Base-by-base conservation (phyloP, 2,797 vertebrate species). In the Nannoperca australis region DNA sequence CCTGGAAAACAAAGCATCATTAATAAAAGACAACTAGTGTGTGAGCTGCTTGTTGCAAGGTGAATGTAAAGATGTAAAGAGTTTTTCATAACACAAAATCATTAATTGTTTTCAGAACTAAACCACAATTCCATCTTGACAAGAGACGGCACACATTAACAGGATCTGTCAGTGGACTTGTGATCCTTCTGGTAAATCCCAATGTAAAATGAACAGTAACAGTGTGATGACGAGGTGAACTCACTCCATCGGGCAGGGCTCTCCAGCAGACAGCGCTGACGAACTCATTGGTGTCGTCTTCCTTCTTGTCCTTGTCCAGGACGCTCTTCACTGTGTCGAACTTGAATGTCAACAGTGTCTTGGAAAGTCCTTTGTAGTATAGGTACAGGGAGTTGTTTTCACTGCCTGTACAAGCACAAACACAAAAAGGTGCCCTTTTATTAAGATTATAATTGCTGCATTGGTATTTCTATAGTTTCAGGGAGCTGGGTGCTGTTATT, bases 261-360 rank as follows among this genome's bases (percentile, higher is more conserved):
- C 98, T 96, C 98, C 98, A 99, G 94, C 98, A 99, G 42, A 99
- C 98, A 0, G 98, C 98, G 78, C 98, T 99, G 91, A 99, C 98
- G 94, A 99, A 99, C 92, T 99, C 98, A 44, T 99, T 99, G 82
- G 97, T 99, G 91, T 99, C 98, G 14, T 99, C 98, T 88, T 99
- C 98, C 90, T 99, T 99, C 83, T 98, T 96, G 88, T 99, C 98
- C 90, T 99, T 99, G 93, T 99, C 98, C 94, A 99, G 91, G 59
- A 99, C 98, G 32, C 98, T 99, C 92, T 99, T 99, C 84, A 99
- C 98, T 3, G 98, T 99, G 94, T 99, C 98, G 89, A 99, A 99
- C 88, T 99, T 99, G 93, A 99, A 99, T 0, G 98, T 99, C 87
- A 99, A 92, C 93, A 99, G 95, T 58, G 97, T 99, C 94, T 99